Percentiles rank a stretch among this genome's conserved stretches.
These are phyloP conservation scores for Oncorhynchus nerka DNA, from an alignment of 2,113 vertebrate species.

Conservation along the genomic window DNA sequence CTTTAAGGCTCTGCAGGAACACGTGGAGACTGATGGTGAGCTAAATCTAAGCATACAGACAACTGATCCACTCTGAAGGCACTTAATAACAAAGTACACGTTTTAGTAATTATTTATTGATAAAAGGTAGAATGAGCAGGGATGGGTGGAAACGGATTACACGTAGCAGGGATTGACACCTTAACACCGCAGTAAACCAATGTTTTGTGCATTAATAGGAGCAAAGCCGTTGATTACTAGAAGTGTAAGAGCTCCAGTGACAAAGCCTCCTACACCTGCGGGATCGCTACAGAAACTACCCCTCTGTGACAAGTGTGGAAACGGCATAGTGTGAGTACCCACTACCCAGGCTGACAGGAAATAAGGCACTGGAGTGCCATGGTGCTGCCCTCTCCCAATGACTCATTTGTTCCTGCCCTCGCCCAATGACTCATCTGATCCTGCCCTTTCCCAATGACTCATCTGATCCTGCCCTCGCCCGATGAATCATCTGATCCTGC, in stretches of 20 bases:
- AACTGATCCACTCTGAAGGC: no score
- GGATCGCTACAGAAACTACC: slow-evolving; percentile 89
- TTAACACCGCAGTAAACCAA: neutral
- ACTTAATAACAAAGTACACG: no score
- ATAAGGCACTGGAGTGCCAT: neutral
- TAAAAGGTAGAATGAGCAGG: no score
- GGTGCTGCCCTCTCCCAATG: neutral
- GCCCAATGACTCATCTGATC: no score
- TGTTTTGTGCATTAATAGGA: no score
- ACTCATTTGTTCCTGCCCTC: no score
- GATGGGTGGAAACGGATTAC: no score
- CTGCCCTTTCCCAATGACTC: no score
- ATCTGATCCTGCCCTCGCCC: no score
- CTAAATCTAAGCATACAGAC: no score
- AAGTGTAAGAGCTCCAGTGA: slow-evolving; percentile 86
- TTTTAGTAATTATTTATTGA: no score
- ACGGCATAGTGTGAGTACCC: slow-evolving; percentile 91
- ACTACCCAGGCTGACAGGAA: neutral
- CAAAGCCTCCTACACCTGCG: slow-evolving; percentile 71
- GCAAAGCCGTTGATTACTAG: slow-evolving; percentile 81
- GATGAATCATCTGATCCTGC: no score
- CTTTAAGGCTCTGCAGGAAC: slow-evolving; percentile 92
- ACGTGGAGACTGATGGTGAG: slow-evolving; percentile 89
- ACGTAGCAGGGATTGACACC: neutral
- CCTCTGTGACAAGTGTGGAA: slow-evolving; percentile 93